These are phyloP conservation scores for Oryctes rhinoceros DNA, from an alignment of 1,140 invertebrate species.

Conservation along the genomic window DNA sequence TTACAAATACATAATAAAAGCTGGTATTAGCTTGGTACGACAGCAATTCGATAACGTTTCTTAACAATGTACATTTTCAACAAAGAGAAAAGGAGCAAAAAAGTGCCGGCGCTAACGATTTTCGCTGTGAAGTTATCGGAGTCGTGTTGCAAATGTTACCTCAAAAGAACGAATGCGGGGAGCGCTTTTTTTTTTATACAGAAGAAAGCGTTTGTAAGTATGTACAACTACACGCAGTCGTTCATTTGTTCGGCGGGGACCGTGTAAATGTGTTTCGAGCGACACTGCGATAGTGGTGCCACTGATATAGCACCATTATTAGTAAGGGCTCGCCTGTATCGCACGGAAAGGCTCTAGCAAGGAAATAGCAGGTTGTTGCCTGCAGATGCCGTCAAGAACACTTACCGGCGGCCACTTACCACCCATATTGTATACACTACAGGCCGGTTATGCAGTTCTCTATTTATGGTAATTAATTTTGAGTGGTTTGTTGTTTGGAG, in stretches of 20 bases:
- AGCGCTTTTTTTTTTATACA: not conserved
- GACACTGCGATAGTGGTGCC: conserved; percentile 1
- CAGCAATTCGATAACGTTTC: not conserved
- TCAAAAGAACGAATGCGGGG: not conserved
- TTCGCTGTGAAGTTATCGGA: not conserved
- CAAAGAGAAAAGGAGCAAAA: not conserved
- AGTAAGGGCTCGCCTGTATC: not conserved
- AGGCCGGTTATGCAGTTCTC: conserved; percentile 18
- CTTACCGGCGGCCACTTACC: conserved; percentile 17
- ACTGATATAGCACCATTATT: conserved; percentile 10
- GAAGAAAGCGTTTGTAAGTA: conserved; percentile 6
- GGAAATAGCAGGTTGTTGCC: conserved; percentile 33
- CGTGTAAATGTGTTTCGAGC: conserved; percentile 20
- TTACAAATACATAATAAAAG: too few relatives aligned
- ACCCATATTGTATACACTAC: conserved; percentile 28
- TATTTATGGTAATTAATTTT: conserved; percentile 34
- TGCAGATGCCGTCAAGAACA: conserved; percentile 31
- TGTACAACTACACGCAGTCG: not conserved
- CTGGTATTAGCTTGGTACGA: too few relatives aligned
- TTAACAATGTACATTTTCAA: not conserved
- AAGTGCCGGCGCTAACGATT: not conserved
- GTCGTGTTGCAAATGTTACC: not conserved
- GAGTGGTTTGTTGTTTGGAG: conserved; percentile 26
- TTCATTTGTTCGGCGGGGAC: conserved; percentile 30
- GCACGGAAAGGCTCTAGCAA: not conserved